Base-by-base conservation (phyloP, 2,797 vertebrate species). In the Crypturellus tataupa region DNA sequence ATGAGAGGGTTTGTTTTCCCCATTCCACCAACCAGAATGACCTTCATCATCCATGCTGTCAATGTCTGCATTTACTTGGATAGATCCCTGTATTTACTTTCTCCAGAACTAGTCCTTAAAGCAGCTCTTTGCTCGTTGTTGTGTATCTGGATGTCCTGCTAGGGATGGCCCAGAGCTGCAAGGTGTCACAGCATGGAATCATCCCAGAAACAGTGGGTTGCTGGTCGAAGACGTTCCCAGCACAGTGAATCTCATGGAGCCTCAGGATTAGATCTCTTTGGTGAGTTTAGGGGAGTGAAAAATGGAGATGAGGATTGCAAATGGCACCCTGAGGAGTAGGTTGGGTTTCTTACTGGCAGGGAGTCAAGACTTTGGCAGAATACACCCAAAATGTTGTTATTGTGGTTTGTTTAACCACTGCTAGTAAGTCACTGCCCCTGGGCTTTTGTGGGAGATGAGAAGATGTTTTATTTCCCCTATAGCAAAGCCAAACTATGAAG, bases 281-380 rank as follows among this genome's bases (percentile, higher is more conserved):
- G 80, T 15, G 0, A 2, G 12, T 42, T 85, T 70, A 53, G 39
- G 21, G 39, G 37, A 93, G 55, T 78, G 82, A 89, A 93, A 94
- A 95, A 91, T 85, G 75, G 83, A 94, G 91, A 93, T 94, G 83
- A 89, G 27, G 77, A 75, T 9, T 93, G 75, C 79, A 91, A 96
- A 96, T 63, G 93, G 72, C 95, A 87, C 92, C 80, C 91, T 75
- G 87, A 93, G 93, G 85, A 94, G 49, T 76, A 94, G 91, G 92
- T 4, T 96, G 86, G 81, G 79, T 94, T 94, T 95, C 89, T 89
- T 60, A 55, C 59, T 96, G 95, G 93, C 91, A 63, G 37, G n/a
- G 64, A 69, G 85, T 90, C 85, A 82, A 80, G 24, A 4, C 72
- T 94, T 82, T 78, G 21, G 0, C 64, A 3, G 94, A 93, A 93